phyloP scores from a whole-genome alignment of 2,888 invertebrate species.

The Agrotis segetum region DNA sequence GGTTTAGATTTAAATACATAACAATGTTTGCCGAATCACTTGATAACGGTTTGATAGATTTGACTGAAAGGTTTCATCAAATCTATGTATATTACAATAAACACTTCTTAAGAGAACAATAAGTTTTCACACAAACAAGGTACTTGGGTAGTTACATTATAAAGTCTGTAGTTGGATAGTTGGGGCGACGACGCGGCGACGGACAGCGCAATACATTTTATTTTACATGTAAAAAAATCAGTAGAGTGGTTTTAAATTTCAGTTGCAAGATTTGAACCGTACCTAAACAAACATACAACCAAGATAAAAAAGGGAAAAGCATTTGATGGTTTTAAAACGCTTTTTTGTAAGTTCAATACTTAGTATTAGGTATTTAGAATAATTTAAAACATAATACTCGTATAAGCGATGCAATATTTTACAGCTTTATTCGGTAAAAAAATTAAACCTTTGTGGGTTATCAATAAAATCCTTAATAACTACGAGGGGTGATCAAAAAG shows the following conservation, averaged over 20 bases:
- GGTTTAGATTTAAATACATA: slow-evolving; percentile 15
- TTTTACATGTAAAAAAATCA: background rate
- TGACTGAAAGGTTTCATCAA: slow-evolving; percentile 3
- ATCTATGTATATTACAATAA: background rate
- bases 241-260: too few relatives aligned
- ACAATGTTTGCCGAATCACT: slow-evolving; percentile 18
- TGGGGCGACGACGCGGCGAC: background rate
- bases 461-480: background rate
- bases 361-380: background rate
- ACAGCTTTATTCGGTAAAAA: background rate
- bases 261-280: too few relatives aligned
- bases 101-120: background rate
- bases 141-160: background rate
- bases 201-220: background rate
- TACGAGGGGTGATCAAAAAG: too few relatives aligned
- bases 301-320: background rate
- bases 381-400: too few relatives aligned
- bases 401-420: too few relatives aligned
- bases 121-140: background rate
- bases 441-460: background rate
- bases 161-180: background rate
- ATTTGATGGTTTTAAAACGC: background rate
- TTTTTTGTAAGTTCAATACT: background rate
- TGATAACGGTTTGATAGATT: slow-evolving; percentile 19
- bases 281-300: too few relatives aligned